Evolutionary conservation across 64 coral and sea anemone genomes (phyloP), one percentile per base, ranked within the genome.

Genomic region (Montipora sp.): DNA sequence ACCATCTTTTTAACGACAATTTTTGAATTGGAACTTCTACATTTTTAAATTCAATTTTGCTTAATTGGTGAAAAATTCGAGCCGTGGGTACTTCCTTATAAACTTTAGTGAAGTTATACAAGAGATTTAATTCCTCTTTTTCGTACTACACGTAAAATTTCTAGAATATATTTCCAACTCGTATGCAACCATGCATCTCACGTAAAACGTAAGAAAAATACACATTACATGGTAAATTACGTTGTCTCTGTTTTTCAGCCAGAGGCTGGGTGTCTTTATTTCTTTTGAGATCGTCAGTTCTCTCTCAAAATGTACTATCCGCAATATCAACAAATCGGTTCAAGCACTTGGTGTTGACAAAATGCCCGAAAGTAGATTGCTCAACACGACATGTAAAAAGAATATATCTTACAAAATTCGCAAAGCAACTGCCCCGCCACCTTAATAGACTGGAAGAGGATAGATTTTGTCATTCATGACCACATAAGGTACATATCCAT

Each of bases 401-500:
- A 36, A 2, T 36, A 36, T 36, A 36, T 36, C 36, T 36, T 36
- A 75, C 27, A 8, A 75, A 75, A 75, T 2, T 15, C 8, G 3
- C 23, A 12, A 8, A 14, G 24, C 13, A 67, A 83, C 7, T 2
- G 13, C 1, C 14, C 60, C 13, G 14, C 53, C 14, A 63, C 13
- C 23, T 70, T 20, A 84, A 12, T 71, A 85, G 47, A 85, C 65
- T 0, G 82, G 82, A 85, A 85, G 65, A 51, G 82, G 47, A 68
- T 85, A 85, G 4, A 85, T 85, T 16, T 61, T 45, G 50, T 85
- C 82, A 71, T 85, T 85, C 63, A 85, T 45, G 4, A 85, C 82
- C n/a, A 85, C 82, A 16, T 85, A 85, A 7, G 82, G 82, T 50
- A 85, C n/a, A 71, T 85, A 85, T 18, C 82, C 44, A 48, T 76